Conservation (phyloP, 2,113 vertebrate genomes). For the Gavialis gangeticus region DNA sequence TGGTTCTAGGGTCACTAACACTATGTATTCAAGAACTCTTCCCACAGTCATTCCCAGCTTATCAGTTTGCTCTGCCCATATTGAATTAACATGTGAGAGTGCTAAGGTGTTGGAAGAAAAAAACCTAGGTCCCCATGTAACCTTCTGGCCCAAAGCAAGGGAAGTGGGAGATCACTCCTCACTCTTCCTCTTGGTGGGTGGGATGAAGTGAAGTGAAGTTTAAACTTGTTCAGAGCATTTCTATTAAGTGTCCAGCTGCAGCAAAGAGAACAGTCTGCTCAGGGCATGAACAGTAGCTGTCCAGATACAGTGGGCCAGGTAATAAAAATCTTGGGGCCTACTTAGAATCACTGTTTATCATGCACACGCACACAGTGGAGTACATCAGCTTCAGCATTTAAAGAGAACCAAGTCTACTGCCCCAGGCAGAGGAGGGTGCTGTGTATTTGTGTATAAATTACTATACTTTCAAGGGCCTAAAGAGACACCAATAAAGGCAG, state of each 20-base stretch:
- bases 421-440: not conserved
- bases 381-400: not conserved
- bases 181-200: not conserved
- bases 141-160: not conserved
- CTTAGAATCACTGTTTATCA: fast-evolving
- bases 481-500: not conserved
- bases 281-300: not conserved
- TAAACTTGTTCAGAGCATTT: not conserved
- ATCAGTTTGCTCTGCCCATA: not conserved
- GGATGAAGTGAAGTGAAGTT: not conserved
- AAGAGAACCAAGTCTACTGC: not conserved
- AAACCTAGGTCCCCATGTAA: not conserved
- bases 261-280: not conserved
- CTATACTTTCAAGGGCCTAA: not conserved
- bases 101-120: not conserved
- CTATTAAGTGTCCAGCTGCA: not conserved
- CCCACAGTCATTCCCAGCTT: not conserved
- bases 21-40: not conserved
- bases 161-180: not conserved
- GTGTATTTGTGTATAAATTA: not conserved
- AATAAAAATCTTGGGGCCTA: not conserved
- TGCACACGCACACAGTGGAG: not conserved
- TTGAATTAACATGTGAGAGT: constrained; percentile 30
- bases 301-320: not conserved
- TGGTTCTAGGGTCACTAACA: constrained; percentile 1